Conservation (phyloP, 2,888 invertebrate genomes). For the Octonoba sinensis region DNA sequence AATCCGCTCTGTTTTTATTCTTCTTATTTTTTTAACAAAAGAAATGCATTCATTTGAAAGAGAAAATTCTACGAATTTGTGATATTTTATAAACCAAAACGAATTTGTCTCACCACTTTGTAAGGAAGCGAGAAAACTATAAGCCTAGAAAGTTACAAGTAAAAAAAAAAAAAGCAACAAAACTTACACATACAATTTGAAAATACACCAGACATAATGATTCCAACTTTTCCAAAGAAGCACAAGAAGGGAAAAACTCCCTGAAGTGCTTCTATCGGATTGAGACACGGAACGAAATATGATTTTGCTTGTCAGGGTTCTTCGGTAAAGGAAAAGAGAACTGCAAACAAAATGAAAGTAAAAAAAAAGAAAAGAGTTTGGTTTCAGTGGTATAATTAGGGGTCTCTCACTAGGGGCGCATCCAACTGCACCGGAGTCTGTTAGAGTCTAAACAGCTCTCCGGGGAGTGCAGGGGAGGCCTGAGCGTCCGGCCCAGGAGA, state of each 20-base stretch:
- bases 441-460: slow-evolving; percentile 55
- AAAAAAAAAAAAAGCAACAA: slow-evolving; percentile 9
- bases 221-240: slow-evolving; percentile 23
- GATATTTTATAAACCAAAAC: too few species aligned
- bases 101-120: too few species aligned
- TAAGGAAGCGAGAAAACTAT: too few species aligned
- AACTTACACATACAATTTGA: too few species aligned
- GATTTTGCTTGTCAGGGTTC: slow-evolving; percentile 63
- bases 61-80: too few species aligned
- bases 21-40: too few species aligned
- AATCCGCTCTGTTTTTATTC: too few species aligned
- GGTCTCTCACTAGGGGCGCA: slow-evolving; percentile 45
- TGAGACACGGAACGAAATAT: slow-evolving; percentile 56
- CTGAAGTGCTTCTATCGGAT: slow-evolving; percentile 5
- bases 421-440: slow-evolving; percentile 43
- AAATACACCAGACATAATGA: slow-evolving; percentile 9
- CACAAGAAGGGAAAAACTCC: background rate
- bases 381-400: slow-evolving; percentile 57
- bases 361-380: slow-evolving; percentile 11
- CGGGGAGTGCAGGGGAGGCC: slow-evolving; percentile 31
- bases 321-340: slow-evolving; percentile 19
- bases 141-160: background rate
- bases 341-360: slow-evolving; percentile 6
- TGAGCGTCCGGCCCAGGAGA: slow-evolving; percentile 44
- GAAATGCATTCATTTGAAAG: too few species aligned